Evolutionary conservation across 2,888 invertebrate genomes (phyloP), one percentile per base, ranked within the genome.

Genomic region (Nemotelus pantherinus): DNA sequence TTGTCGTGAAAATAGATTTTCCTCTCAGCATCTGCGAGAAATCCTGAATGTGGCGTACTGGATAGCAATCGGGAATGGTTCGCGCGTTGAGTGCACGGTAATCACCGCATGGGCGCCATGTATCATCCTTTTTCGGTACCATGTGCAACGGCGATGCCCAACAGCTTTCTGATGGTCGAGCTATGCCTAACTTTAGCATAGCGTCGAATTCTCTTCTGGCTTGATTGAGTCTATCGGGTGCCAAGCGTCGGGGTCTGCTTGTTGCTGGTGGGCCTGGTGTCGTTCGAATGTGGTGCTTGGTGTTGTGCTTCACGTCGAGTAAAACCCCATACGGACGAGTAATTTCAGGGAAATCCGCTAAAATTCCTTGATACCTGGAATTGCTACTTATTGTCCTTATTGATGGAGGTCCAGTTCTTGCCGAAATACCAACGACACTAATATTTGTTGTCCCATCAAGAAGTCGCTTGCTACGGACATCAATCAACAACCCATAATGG

Each of bases 141-240:
- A 63, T 3, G 63, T 63, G 63, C 43, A 63, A 79, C 1, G 85
- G 87, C 64, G 83, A 85, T 0, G 86, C 82, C 87, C 85, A 88
- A 2, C 82, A 80, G 57, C 85, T 86, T 3, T 83, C 84, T 0
- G 87, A 87, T 0, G 86, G 87, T 2, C 86, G 82, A 53, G 85
- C 86, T 6, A 87, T 85, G 0, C 86, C 88, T 39, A 82, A 79
- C 43, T 86, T 82, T 2, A 80, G 10, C 6, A 80, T 43, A 41
- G 63, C 68, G 6, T 78, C 44, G 48, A 79, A 79, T 55, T 82
- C 77, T 1, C 41, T 41, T 44, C 58, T 60, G 2, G 71, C 77
- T 2, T 44, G 43, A 25, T 7, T 43, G 25, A 71, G 39, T 44
- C 67, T 45, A 4, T 50, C 63, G 2, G 70, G 70, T 41, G 10